These are phyloP conservation scores for Amphimedon queenslandica DNA, from an alignment of 37 sponge, comb jelly and placozoan species.

Conservation along the genomic window DNA sequence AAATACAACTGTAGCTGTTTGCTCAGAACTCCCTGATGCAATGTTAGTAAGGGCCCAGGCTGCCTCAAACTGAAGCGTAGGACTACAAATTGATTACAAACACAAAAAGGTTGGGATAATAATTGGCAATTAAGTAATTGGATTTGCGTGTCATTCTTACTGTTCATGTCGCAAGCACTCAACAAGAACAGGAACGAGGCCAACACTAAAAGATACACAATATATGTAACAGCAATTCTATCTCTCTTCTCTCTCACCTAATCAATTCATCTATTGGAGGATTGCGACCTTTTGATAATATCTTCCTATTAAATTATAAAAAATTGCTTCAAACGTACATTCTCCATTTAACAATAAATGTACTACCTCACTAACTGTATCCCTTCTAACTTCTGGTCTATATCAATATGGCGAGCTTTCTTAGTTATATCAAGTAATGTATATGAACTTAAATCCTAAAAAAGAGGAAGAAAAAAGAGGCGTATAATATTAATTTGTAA, in stretches of 20 bases:
- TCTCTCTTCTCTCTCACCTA: slow-evolving; percentile 27
- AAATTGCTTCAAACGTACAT: not conserved
- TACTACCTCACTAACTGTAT: slow-evolving; percentile 60
- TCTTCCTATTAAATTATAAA: slow-evolving; percentile 51
- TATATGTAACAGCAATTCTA: too few species aligned
- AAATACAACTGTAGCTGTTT: slow-evolving; percentile 79
- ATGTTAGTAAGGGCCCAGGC: slow-evolving; percentile 98
- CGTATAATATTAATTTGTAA: not conserved
- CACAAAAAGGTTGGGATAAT: not conserved
- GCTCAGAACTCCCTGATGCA: slow-evolving; percentile 90
- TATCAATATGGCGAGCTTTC: slow-evolving; percentile 56
- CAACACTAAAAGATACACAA: slow-evolving; percentile 28
- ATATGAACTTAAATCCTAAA: not conserved
- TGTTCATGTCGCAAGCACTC: slow-evolving; percentile 39
- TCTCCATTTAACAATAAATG: not conserved
- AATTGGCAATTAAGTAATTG: not conserved
- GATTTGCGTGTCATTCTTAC: slow-evolving; percentile 17
- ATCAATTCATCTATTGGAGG: slow-evolving; percentile 88
- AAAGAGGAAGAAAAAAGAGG: not conserved
- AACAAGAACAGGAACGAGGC: slow-evolving; percentile 82
- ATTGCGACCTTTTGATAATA: slow-evolving; percentile 76
- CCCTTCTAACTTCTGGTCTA: slow-evolving; percentile 50
- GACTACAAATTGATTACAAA: slow-evolving; percentile 24
- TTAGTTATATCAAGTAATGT: slow-evolving; percentile 1
- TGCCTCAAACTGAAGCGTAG: slow-evolving; percentile 90